These are phyloP conservation scores for Conops quadrifasciatus DNA, from an alignment of 2,888 invertebrate species.

Conservation along the genomic window DNA sequence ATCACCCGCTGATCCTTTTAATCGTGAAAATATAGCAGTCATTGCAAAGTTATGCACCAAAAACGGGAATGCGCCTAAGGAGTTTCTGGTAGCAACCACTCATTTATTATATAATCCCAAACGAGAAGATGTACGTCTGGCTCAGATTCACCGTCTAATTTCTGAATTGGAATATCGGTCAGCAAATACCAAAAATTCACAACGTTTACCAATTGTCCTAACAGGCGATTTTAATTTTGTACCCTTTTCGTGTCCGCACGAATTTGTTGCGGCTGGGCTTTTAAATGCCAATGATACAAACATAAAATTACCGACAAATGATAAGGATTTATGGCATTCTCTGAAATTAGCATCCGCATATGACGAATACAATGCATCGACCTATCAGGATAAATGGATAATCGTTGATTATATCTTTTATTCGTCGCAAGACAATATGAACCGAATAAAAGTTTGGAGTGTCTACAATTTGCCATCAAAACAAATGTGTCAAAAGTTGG, in stretches of 20 bases:
- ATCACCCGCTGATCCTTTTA: conserved; percentile 67
- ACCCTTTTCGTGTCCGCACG: conserved; percentile 71
- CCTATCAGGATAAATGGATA: conserved; percentile 78
- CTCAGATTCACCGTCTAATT: conserved; percentile 84
- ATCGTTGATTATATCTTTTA: conserved; percentile 94
- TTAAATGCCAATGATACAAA: conserved; percentile 59
- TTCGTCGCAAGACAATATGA: conserved; percentile 62
- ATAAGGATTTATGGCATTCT: conserved; percentile 21
- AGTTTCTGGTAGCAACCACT: conserved; percentile 87
- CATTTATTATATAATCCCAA: conserved; percentile 93
- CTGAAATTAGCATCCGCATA: conserved; percentile 46
- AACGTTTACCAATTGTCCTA: conserved; percentile 77
- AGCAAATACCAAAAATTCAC: conserved; percentile 59
- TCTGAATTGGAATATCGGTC: conserved; percentile 85
- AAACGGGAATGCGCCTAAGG: conserved; percentile 62
- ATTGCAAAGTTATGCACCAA: conserved; percentile 77
- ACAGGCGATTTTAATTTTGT: conserved; percentile 93
- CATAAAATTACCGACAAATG: conserved; percentile 13
- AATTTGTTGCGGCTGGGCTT: conserved; percentile 33
- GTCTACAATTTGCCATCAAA: conserved; percentile 74
- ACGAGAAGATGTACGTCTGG: conserved; percentile 87
- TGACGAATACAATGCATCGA: conserved; percentile 67
- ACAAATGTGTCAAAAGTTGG: conserved; percentile 69
- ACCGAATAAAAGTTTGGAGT: conserved; percentile 63
- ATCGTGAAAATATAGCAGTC: conserved; percentile 89